Evolutionary conservation across 1,140 invertebrate genomes (phyloP), one percentile per base, ranked within the genome.

Genomic region (Varroa destructor): DNA sequence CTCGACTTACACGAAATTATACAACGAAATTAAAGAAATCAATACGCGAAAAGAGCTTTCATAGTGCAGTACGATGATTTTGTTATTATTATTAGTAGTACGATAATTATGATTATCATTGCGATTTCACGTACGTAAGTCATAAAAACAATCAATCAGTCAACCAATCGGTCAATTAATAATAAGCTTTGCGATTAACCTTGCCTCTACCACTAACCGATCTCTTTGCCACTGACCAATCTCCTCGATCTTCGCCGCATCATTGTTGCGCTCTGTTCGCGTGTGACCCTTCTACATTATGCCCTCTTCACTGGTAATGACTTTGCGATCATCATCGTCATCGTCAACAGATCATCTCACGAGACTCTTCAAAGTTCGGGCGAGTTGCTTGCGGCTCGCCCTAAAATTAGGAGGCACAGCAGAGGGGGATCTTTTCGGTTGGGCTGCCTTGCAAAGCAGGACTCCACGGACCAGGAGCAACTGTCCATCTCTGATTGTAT

Each of bases 121-220:
- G 25, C 25, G 25, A 25, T 25, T 25, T 25, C 78, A 79, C 84
- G 25, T 75, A 71, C 46, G 71, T 70, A 64, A 72, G 37, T 55
- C 40, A 37, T 42, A 67, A 42, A 67, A 42, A 42, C 25, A 71
- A 71, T 56, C 51, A 71, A 71, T 25, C 14, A 71, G 6, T 71
- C 70, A 42, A 71, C 75, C 76, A 54, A 74, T 77, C 55, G 74
- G 76, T 25, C 14, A 77, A 84, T 51, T 51, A 51, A 51, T 25
- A 25, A 25, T 25, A 25, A 25, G 25, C 46, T 8, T 8, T 8
- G 46, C 46, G 8, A 51, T 51, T 51, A 51, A 51, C 46, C 46
- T 51, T 5, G 4, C 46, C 46, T 51, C 46, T 3, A 51, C 46
- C 46, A 51, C 46, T 51, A 51, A 51, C 46, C 46, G 46, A 37